phyloP scores from a whole-genome alignment of 53 echinoderm and acorn worm species.

The Henricia sp. region DNA sequence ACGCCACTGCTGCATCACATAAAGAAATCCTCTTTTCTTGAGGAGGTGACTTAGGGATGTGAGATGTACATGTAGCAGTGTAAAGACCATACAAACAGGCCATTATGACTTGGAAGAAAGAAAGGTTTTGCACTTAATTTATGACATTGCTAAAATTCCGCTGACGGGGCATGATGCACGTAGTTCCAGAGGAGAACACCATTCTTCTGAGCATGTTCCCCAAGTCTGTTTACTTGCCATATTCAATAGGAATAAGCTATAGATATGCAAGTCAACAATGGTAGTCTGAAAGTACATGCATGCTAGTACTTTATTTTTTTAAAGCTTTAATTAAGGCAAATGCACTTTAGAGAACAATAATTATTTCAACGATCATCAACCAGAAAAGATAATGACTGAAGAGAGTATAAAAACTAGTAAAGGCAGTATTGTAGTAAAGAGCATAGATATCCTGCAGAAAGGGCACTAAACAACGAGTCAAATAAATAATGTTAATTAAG shows the following conservation, averaged over 20 bases:
- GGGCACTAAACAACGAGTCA: not conserved
- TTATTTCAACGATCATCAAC: not conserved
- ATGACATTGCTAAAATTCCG: not conserved
- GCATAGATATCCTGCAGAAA: too few relatives aligned
- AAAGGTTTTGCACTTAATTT: not conserved
- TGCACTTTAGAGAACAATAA: slow-evolving; percentile 48
- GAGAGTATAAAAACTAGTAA: not conserved
- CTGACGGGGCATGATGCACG: not conserved
- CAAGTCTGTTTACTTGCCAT: slow-evolving; percentile 23
- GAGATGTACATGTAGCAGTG: too few relatives aligned
- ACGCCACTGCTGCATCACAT: too few relatives aligned
- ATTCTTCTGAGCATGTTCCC: slow-evolving; percentile 15
- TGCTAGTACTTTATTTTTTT: slow-evolving; percentile 23
- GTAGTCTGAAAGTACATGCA: not conserved
- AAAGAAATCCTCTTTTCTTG: too few relatives aligned
- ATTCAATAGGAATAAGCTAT: slow-evolving; percentile 30
- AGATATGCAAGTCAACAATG: slow-evolving; percentile 11
- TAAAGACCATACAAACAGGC: too few relatives aligned
- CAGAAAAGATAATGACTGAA: not conserved
- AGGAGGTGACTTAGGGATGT: too few relatives aligned
- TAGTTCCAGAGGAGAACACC: not conserved
- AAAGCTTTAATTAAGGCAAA: slow-evolving; percentile 30
- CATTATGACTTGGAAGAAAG: not conserved
- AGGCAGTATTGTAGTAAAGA: not conserved
- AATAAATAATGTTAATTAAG: not conserved